phyloP scores from a whole-genome alignment of 1,140 invertebrate genomes.

The Drosophila busckii region DNA sequence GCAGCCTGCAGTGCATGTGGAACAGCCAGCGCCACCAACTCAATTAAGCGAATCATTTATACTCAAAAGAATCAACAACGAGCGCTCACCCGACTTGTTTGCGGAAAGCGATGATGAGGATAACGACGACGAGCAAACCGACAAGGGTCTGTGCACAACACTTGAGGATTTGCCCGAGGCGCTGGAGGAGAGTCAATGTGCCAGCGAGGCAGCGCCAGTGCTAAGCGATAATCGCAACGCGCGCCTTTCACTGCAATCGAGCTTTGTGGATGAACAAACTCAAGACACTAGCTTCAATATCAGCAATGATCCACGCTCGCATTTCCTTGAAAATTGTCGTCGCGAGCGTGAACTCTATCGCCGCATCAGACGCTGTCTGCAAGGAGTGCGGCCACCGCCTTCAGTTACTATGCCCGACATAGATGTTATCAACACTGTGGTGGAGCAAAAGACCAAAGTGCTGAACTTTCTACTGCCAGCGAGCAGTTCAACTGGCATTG shows the following conservation, averaged over 20 bases:
- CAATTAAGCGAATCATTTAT: conserved; percentile 42
- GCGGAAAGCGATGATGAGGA: conserved; percentile 67
- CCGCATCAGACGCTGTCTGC: conserved; percentile 72
- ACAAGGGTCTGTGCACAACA: conserved; percentile 29
- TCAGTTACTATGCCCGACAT: conserved; percentile 81
- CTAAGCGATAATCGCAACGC: conserved; percentile 16
- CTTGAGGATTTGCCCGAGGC: conserved; percentile 42
- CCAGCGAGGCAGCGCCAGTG: conserved; percentile 26
- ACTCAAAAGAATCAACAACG: conserved; percentile 53
- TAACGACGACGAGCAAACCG: conserved; percentile 22
- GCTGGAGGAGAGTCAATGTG: conserved; percentile 44
- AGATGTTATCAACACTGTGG: conserved; percentile 77
- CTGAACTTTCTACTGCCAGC: conserved; percentile 40
- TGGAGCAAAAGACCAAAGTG: conserved; percentile 79
- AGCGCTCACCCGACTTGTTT: conserved; percentile 74
- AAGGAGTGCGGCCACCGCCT: conserved; percentile 83
- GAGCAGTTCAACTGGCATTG: conserved; percentile 5
- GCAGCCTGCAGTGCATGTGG: conserved; percentile 22
- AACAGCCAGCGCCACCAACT: conserved; percentile 25
- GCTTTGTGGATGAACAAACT: conserved; percentile 69
- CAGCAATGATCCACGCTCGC: conserved; percentile 36
- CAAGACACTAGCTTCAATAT: conserved; percentile 40
- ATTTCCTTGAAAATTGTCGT: conserved; percentile 65
- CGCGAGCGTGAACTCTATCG: conserved; percentile 59
- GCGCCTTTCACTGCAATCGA: conserved; percentile 54